These are phyloP conservation scores for Trichonephila clavata DNA, from an alignment of 1,140 invertebrate species.

Conservation along the genomic window DNA sequence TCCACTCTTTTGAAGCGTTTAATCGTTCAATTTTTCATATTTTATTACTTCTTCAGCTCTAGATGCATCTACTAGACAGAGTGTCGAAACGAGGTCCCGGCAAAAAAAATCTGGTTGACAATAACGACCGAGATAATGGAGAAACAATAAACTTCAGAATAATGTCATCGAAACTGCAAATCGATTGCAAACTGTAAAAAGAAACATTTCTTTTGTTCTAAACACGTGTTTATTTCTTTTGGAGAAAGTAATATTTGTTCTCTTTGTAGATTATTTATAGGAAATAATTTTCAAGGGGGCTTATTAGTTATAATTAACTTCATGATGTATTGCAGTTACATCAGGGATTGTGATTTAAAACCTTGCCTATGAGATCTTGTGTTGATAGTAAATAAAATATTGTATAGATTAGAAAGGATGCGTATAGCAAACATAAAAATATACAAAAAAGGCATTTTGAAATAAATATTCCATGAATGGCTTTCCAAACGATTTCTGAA, in stretches of 20 bases:
- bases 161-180: neutral
- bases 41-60: conserved; percentile 9
- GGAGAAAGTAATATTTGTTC: neutral
- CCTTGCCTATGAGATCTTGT: too few relatives aligned
- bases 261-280: neutral
- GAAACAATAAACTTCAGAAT: neutral
- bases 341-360: too few relatives aligned
- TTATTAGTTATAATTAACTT: too few relatives aligned
- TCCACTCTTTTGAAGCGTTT: conserved; percentile 19
- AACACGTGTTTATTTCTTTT: neutral
- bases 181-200: neutral
- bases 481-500: too few relatives aligned
- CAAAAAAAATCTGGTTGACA: neutral
- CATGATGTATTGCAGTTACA: too few relatives aligned
- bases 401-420: too few relatives aligned
- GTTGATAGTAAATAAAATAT: too few relatives aligned
- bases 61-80: conserved; percentile 8
- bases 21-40: conserved; percentile 41
- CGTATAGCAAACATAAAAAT: too few relatives aligned
- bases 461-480: too few relatives aligned
- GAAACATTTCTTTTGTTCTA: neutral
- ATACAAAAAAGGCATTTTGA: too few relatives aligned
- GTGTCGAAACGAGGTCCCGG: neutral
- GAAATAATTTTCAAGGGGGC: too few relatives aligned
- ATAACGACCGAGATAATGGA: neutral